phyloP scores from a whole-genome alignment of 2,113 vertebrate species.

The Hippopotamus amphibius region DNA sequence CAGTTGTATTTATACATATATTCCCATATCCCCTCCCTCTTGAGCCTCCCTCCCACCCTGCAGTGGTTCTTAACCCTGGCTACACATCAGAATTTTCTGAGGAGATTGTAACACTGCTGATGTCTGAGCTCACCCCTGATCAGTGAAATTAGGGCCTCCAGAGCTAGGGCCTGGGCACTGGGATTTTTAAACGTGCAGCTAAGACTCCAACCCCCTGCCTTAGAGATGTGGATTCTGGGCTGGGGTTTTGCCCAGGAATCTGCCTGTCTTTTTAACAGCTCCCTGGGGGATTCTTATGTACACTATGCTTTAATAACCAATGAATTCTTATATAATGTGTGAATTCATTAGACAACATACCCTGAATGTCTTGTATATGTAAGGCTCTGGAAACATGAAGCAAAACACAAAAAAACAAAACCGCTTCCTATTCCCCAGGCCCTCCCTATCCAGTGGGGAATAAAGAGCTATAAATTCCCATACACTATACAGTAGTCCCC shows the following conservation, averaged over 20 bases:
- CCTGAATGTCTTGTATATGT: not conserved
- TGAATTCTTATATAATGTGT: not conserved
- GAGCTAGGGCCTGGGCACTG: not conserved
- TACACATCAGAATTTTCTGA: not conserved
- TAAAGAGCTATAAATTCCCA: slow-evolving; percentile 32
- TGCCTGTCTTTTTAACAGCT: not conserved
- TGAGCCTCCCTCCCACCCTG: too few species aligned
- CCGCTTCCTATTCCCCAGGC: not conserved
- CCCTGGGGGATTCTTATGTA: not conserved
- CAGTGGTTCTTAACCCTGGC: not conserved
- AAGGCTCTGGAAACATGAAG: slow-evolving; percentile 26
- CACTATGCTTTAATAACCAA: not conserved
- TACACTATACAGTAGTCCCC: not conserved
- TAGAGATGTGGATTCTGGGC: not conserved
- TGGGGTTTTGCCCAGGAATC: not conserved
- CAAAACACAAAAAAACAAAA: not conserved
- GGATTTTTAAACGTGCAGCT: not conserved
- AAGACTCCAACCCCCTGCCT: not conserved
- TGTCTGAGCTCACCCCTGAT: not conserved
- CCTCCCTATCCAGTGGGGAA: not conserved
- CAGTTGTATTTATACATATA: too few species aligned
- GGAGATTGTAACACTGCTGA: not conserved
- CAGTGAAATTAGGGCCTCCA: not conserved
- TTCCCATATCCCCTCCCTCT: too few species aligned
- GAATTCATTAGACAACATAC: not conserved